Evolutionary conservation across 1,140 invertebrate genomes (phyloP).

Genomic region (Bathynomus jamesi): DNA sequence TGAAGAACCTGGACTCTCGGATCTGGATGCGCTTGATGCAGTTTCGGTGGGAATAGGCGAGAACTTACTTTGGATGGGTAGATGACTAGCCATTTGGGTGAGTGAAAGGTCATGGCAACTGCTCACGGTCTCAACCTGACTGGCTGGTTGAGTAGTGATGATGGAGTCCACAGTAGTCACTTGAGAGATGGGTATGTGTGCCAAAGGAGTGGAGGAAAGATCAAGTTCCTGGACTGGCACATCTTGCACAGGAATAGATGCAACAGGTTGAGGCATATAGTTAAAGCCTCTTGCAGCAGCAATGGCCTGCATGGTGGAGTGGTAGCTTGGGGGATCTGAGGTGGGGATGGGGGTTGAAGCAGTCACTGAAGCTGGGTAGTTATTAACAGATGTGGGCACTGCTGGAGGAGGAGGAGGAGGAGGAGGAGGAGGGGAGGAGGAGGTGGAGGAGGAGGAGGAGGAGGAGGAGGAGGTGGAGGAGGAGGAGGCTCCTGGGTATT

Average conservation of each 20-base stretch:
- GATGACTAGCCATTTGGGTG: constrained; percentile 43
- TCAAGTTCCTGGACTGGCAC: constrained; percentile 35
- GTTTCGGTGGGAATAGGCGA: constrained; percentile 52
- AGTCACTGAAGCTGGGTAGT: background rate
- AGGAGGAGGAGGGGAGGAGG: constrained; percentile 37
- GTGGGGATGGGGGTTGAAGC: constrained; percentile 54
- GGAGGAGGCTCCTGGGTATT: constrained; percentile 21
- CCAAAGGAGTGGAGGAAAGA: constrained; percentile 48
- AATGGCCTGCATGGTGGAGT: constrained; percentile 79
- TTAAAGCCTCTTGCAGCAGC: constrained; percentile 53
- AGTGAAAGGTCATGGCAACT: constrained; percentile 21
- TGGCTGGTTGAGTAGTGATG: constrained; percentile 16
- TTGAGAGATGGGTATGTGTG: constrained; percentile 39
- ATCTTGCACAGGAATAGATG: constrained; percentile 34
- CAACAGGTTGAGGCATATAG: constrained; percentile 37
- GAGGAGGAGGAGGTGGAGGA: constrained; percentile 37
- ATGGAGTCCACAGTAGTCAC: constrained; percentile 21
- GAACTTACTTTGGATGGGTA: constrained; percentile 55
- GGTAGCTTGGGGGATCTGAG: constrained; percentile 83
- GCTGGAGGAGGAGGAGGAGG: constrained; percentile 48
- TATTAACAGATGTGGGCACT: background rate
- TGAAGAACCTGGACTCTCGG: constrained; percentile 50
- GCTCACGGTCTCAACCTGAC: constrained; percentile 18
- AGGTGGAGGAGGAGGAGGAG: constrained; percentile 39
- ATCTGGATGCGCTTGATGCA: constrained; percentile 46